Evolutionary conservation across 2,888 invertebrate genomes (phyloP).

Genomic region (Cataglyphis cursor): DNA sequence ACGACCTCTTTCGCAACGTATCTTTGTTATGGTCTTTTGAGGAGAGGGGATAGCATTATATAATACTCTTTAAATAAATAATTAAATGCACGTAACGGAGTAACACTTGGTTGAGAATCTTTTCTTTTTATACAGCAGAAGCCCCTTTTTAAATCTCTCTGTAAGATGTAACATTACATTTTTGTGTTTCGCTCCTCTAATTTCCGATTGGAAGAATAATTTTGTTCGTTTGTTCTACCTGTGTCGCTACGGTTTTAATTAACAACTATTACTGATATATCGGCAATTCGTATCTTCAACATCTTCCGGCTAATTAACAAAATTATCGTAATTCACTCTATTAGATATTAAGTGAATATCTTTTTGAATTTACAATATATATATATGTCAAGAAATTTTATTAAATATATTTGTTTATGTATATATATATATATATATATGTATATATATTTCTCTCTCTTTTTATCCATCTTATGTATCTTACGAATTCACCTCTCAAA

Average conservation of each 20-base stretch:
- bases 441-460: conserved; percentile 64
- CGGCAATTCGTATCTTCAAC: conserved; percentile 65
- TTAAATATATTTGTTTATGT: conserved; percentile 62
- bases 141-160: conserved; percentile 65
- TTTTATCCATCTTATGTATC: conserved; percentile 58
- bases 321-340: conserved; percentile 53
- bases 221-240: conserved; percentile 59
- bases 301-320: conserved; percentile 53
- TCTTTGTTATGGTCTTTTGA: background rate
- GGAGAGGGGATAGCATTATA: background rate
- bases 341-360: conserved; percentile 61
- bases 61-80: conserved; percentile 37
- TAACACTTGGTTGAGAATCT: conserved; percentile 30
- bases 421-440: conserved; percentile 63
- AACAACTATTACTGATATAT: conserved; percentile 72
- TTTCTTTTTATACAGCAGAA: conserved; percentile 60
- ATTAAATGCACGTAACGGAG: conserved; percentile 17
- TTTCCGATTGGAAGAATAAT: conserved; percentile 75
- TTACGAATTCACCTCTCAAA: conserved; percentile 68
- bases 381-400: conserved; percentile 64
- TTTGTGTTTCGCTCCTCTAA: background rate
- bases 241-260: conserved; percentile 75
- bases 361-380: conserved; percentile 64
- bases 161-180: conserved; percentile 58
- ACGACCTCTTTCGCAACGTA: conserved; percentile 60